phyloP scores from a whole-genome alignment of 1,140 invertebrate genomes.

The Papilio machaon region DNA sequence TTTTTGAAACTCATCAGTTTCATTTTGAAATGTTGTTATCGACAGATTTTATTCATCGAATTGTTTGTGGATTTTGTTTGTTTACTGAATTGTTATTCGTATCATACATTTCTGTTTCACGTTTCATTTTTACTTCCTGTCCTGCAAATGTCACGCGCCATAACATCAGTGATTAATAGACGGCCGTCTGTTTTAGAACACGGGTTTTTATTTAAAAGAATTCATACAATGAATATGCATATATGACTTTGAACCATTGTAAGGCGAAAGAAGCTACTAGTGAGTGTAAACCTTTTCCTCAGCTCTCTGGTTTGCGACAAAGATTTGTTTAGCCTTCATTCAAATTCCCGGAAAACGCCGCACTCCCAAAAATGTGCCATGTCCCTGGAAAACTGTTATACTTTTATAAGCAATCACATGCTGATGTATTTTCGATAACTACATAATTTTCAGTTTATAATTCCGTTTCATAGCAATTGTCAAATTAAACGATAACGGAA shows the following conservation, averaged over 20 bases:
- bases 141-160: not conserved
- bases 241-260: not conserved
- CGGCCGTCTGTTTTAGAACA: not conserved
- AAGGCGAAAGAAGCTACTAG: not conserved
- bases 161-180: slow-evolving; percentile 2
- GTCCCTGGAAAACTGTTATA: too few relatives aligned
- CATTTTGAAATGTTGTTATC: not conserved
- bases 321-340: too few relatives aligned
- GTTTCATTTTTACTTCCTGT: not conserved
- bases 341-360: too few relatives aligned
- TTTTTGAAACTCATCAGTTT: too few relatives aligned
- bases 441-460: too few relatives aligned
- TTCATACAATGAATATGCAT: not conserved
- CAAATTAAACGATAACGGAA: too few relatives aligned
- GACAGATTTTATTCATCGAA: too few relatives aligned
- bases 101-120: not conserved
- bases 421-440: too few relatives aligned
- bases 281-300: not conserved
- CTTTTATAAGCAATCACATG: too few relatives aligned
- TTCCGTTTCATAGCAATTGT: too few relatives aligned
- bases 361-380: too few relatives aligned
- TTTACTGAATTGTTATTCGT: not conserved
- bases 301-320: too few relatives aligned
- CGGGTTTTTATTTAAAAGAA: not conserved
- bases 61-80: not conserved